Evolutionary conservation across 2,888 invertebrate genomes (phyloP), one percentile per base, ranked within the genome.

Genomic region (Stenotaenia linearis): DNA sequence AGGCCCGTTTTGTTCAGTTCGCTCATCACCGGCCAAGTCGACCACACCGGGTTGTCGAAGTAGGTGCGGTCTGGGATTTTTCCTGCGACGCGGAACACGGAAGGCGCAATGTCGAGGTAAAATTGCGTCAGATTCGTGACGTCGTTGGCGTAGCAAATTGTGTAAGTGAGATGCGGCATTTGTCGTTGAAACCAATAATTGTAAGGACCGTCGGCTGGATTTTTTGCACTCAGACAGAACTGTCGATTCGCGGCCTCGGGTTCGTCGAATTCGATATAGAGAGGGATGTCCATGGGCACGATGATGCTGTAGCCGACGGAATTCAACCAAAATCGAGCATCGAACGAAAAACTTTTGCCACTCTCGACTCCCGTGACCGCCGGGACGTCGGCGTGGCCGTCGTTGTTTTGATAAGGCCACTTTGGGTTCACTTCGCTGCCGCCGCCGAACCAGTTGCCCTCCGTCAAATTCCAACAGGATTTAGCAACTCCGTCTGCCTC

Each of bases 261-360:
- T 7, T 3, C 89, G 84, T 92, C 92, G 83, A 92, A 90, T 84
- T 92, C 91, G 0, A 92, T 88, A 84, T 92, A 93, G 0, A 94
- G 87, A 0, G 93, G 93, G 0, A 89, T 89, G 45, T 88, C 88
- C 0, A 90, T 88, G 78, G 90, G 88, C 0, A 92, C 90, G 83
- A 89, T 89, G 75, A 93, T 86, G 83, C 91, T 91, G 74, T 90
- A 88, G 0, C 93, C 93, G 15, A 87, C 88, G 0, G 92, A 91
- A 82, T 90, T 92, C 23, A 94, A 86, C 92, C 88, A 88, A 80
- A 86, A 86, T 9, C 86, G 84, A 10, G n/a, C 3, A 45, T 45
- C 12, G 30, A 76, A 15, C 12, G 18, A 21, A n/a, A 30, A 30
- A 12, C 15, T 10, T 25, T 32, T 6, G 32, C 76, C 76, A 15